Evolutionary conservation across 2,797 vertebrate genomes (phyloP).

Genomic region (Hippocampus kuda): DNA sequence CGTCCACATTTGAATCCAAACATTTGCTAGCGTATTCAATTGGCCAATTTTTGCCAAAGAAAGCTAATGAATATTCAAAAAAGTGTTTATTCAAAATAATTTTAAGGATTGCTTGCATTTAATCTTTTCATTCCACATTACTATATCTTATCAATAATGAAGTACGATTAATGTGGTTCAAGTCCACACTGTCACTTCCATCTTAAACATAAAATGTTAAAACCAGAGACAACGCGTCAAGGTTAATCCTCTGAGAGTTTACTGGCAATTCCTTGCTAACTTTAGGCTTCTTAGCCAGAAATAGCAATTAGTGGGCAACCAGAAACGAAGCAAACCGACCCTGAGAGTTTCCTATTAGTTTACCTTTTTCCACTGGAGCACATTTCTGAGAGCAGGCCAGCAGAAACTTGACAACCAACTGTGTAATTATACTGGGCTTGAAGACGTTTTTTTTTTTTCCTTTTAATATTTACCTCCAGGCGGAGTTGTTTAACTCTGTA

Average conservation of each 20-base stretch:
- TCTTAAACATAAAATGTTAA: background rate
- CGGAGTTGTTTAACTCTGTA: background rate
- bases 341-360: slow-evolving; percentile 42
- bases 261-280: background rate
- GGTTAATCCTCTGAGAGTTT: background rate
- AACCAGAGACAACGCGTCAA: background rate
- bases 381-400: slow-evolving; percentile 26
- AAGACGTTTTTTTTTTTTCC: background rate
- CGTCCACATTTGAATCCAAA: too few relatives aligned
- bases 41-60: too few relatives aligned
- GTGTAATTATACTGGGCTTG: slow-evolving; percentile 40
- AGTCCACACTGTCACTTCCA: background rate
- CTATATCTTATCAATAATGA: too few relatives aligned
- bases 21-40: too few relatives aligned
- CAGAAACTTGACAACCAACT: slow-evolving; percentile 47
- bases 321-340: slow-evolving; percentile 38
- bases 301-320: slow-evolving; percentile 44
- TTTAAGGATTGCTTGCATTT: background rate
- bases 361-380: slow-evolving; percentile 46
- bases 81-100: background rate
- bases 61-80: too few relatives aligned
- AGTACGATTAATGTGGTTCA: background rate
- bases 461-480: background rate
- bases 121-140: too few relatives aligned
- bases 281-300: slow-evolving; percentile 38